Base-by-base conservation (phyloP, 2,113 vertebrate species). In the Chinchilla lanigera region DNA sequence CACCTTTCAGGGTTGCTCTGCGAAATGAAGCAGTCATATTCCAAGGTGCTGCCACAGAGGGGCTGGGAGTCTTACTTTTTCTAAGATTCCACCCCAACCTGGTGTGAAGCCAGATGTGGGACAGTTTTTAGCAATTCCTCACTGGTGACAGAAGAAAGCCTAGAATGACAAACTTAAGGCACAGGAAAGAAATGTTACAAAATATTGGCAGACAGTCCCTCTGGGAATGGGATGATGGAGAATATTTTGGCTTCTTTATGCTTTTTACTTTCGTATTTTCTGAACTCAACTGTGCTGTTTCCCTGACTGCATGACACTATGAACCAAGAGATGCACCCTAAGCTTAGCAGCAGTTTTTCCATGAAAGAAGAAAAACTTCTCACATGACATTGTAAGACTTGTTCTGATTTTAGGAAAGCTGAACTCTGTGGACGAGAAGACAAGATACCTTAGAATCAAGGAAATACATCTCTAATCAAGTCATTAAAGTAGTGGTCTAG, bases 371-470 rank as follows among this genome's bases (percentile, higher is more conserved):
- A 47, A 83, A 83, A 81, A 1, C 20, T 10, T n/a, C 14, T 22
- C 41, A 22, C 5, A 3, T 35, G 35, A 52, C 50, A 71, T 26
- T 81, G 3, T 69, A 44, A 86, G 26, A 65, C 44, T 93, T 88
- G 56, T 60, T 60, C 69, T 52, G 47, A 26, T 93, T 82, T 86
- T n/a, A 80, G 67, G 24, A 95, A 95, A 88, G 65, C 85, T 94
- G 30, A 75, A 54, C 16, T 93, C 63, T 75, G 6, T 13, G 47
- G 44, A 20, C 4, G 30, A 61, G 38, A 56, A 81, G 41, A 33
- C 13, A 90, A 61, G 38, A 54, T 80, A 20, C 56, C 92, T 91
- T 93, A 61, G 75, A 86, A 92, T 56, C 61, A 83, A 86, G 78
- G 71, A 83, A 82, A 86, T n/a, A 33, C 13, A 7, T 56, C 44